phyloP scores from a whole-genome alignment of 2,888 invertebrate genomes.

The Apantesis nais region DNA sequence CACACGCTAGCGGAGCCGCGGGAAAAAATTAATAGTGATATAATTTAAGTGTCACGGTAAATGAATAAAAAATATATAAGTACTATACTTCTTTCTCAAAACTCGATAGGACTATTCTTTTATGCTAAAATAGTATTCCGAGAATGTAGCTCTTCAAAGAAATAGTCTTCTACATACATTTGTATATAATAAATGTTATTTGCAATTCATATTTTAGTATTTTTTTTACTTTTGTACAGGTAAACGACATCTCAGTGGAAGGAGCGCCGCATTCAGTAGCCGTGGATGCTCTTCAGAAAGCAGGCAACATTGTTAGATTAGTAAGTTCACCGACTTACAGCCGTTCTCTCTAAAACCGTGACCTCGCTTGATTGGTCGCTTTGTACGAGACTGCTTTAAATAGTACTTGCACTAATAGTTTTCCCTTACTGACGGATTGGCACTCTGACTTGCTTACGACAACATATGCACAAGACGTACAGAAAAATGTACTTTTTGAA shows the following conservation, averaged over 20 bases:
- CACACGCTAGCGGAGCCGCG: too few species aligned
- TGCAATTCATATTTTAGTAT: slow-evolving; percentile 1
- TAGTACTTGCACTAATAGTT: slow-evolving; percentile 25
- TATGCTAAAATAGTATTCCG: neutral
- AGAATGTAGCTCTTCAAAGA: neutral
- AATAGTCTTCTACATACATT: neutral
- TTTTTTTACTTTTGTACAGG: slow-evolving; percentile 79
- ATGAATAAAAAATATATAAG: too few species aligned
- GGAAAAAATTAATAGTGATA: too few species aligned
- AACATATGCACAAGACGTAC: slow-evolving; percentile 12
- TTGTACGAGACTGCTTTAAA: slow-evolving; percentile 26
- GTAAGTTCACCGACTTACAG: slow-evolving; percentile 82
- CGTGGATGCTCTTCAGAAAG: slow-evolving; percentile 98
- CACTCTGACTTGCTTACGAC: slow-evolving; percentile 18
- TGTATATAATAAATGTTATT: neutral
- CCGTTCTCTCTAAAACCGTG: slow-evolving; percentile 22
- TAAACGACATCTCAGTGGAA: slow-evolving; percentile 96
- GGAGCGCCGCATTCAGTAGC: slow-evolving; percentile 97
- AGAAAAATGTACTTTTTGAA: slow-evolving; percentile 8
- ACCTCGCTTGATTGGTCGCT: slow-evolving; percentile 41
- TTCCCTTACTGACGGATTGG: slow-evolving; percentile 16
- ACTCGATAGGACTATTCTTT: neutral
- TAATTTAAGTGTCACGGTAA: too few species aligned
- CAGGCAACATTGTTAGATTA: slow-evolving; percentile 97
- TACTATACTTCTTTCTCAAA: too few species aligned